phyloP scores from a whole-genome alignment of 2,797 vertebrate genomes.

The Molossus alvarezi region DNA sequence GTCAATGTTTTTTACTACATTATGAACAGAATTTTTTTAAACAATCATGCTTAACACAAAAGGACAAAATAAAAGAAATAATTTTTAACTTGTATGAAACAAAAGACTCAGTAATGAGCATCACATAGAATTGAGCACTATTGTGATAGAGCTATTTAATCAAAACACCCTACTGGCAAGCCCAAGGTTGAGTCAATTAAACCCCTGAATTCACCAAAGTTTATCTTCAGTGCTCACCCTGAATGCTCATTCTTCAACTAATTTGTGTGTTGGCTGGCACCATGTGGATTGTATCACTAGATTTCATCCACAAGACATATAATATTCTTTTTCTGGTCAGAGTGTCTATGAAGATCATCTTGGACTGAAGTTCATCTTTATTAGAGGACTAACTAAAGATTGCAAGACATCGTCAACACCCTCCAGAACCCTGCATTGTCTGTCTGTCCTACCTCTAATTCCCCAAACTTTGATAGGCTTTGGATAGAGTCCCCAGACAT shows the following conservation, averaged over 20 bases:
- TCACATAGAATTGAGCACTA: neutral
- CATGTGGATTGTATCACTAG: neutral
- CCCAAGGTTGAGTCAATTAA: neutral
- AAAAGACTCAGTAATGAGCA: slow-evolving; percentile 3
- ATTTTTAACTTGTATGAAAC: neutral
- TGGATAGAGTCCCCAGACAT: neutral
- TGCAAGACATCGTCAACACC: neutral
- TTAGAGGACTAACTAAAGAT: neutral
- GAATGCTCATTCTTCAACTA: neutral
- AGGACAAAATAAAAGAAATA: neutral
- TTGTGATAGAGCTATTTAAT: slow-evolving; percentile 18
- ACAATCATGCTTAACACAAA: neutral
- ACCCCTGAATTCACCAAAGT: slow-evolving; percentile 31
- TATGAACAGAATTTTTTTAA: slow-evolving; percentile 44
- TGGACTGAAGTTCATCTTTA: neutral
- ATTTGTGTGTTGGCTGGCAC: neutral
- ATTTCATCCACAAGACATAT: neutral
- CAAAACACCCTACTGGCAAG: neutral
- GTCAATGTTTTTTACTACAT: neutral
- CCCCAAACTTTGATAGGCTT: neutral
- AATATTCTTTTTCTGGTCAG: neutral
- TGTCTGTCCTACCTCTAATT: neutral
- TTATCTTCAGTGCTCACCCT: neutral
- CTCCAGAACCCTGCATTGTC: neutral
- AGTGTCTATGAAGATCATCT: neutral